These are phyloP conservation scores for Kryptolebias ocellatus DNA, from an alignment of 2,797 vertebrate species.

Conservation along the genomic window DNA sequence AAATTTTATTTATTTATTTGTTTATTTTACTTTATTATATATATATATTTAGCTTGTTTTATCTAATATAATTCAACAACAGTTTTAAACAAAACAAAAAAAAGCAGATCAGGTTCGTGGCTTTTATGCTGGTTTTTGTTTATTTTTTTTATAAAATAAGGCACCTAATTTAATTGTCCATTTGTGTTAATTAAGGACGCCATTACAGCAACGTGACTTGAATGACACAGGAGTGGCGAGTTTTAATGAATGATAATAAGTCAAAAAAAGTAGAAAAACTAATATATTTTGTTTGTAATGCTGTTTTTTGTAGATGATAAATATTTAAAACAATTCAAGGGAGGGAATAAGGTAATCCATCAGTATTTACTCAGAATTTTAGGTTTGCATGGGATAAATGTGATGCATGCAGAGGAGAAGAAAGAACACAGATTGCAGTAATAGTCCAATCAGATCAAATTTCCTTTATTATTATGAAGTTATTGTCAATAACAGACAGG, in stretches of 20 bases:
- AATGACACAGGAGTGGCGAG: neutral
- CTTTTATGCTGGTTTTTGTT: too few relatives aligned
- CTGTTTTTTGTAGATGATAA: neutral
- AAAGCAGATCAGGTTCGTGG: neutral
- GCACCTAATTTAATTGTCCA: neutral
- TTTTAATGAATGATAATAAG: neutral
- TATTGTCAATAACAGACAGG: conserved; percentile 1
- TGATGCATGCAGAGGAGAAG: too few relatives aligned
- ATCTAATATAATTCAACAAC: neutral
- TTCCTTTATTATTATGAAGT: conserved; percentile 1
- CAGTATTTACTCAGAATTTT: neutral
- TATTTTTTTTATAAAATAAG: neutral
- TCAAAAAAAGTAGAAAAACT: neutral
- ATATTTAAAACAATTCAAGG: neutral
- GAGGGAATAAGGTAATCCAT: too few relatives aligned
- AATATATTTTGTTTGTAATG: neutral
- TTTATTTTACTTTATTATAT: conserved; percentile 4
- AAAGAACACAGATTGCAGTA: neutral
- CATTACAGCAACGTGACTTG: neutral
- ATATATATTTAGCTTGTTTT: neutral
- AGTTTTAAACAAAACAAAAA: neutral
- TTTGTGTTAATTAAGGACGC: too few relatives aligned
- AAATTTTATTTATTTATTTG: conserved; percentile 12
- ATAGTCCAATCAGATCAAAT: neutral
- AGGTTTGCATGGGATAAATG: neutral